Conservation (phyloP, 53 echinoderm and acorn worm genomes). For the Temnopleurus reevesii region DNA sequence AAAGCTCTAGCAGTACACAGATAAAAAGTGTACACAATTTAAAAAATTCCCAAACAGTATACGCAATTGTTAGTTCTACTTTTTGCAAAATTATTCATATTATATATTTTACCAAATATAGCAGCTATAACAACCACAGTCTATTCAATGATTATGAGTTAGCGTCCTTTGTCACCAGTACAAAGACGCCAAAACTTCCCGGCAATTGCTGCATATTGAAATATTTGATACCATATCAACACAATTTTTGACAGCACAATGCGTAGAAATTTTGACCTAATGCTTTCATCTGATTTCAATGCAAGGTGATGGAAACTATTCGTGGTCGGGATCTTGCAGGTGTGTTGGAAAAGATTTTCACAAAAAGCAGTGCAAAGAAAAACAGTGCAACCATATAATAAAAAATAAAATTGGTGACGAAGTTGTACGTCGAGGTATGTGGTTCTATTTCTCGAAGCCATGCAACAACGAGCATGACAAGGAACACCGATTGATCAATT, state of each 20-base stretch:
- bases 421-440: background rate
- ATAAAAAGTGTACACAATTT: no score
- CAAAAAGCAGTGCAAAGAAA: constrained; percentile 29
- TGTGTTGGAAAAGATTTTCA: constrained; percentile 2
- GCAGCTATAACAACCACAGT: constrained; percentile 44
- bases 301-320: constrained; percentile 38
- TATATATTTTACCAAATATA: background rate
- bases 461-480: background rate
- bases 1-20: no score
- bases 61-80: no score
- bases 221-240: constrained; percentile 46
- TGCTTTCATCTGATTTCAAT: constrained; percentile 8
- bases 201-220: constrained; percentile 46
- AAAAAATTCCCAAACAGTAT: no score
- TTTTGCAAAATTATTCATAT: background rate
- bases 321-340: constrained; percentile 34
- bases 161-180: constrained; percentile 36
- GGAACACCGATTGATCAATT: constrained; percentile 26
- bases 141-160: constrained; percentile 32
- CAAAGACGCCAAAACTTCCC: constrained; percentile 49
- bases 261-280: constrained; percentile 49
- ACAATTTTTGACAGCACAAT: constrained; percentile 59
- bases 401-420: background rate
- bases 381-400: constrained; percentile 41
- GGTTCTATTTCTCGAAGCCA: background rate